These are phyloP conservation scores for Cotesia chilonis DNA, from an alignment of 1,140 invertebrate species.

Conservation along the genomic window DNA sequence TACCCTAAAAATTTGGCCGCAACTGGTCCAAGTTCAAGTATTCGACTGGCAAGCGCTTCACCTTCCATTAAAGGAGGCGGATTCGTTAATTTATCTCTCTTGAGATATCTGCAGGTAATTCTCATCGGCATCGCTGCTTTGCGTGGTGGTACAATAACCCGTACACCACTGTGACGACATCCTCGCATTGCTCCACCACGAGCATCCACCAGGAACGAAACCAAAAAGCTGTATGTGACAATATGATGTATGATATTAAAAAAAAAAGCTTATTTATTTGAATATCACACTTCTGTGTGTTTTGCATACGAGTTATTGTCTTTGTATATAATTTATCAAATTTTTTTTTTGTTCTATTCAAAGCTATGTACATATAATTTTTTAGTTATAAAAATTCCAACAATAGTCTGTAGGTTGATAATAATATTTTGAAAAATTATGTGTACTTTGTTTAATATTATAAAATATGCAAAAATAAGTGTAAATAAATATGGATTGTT, in stretches of 20 bases:
- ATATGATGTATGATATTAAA: conserved; percentile 10
- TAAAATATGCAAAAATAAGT: conserved; percentile 13
- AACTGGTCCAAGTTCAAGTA: conserved; percentile 93
- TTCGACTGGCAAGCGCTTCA: conserved; percentile 90
- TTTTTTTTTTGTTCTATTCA: not conserved
- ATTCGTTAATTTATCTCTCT: conserved; percentile 78
- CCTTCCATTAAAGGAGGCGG: conserved; percentile 95
- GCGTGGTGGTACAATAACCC: conserved; percentile 93
- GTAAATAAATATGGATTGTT: not conserved
- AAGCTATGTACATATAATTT: not conserved
- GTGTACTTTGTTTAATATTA: not conserved
- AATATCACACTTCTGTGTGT: conserved; percentile 4
- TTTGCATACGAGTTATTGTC: not conserved
- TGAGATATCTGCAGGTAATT: conserved; percentile 91
- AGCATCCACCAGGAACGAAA: conserved; percentile 97
- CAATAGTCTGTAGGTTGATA: conserved; percentile 2
- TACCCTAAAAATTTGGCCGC: conserved; percentile 95
- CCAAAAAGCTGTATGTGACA: conserved; percentile 80
- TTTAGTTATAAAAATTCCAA: not conserved
- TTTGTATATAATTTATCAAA: not conserved
- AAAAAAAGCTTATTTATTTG: conserved; percentile 9
- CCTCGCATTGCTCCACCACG: conserved; percentile 96
- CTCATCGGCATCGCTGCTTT: conserved; percentile 92
- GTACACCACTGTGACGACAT: conserved; percentile 92
- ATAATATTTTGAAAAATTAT: conserved; percentile 3